Evolutionary conservation across 2,797 vertebrate genomes (phyloP).

Genomic region (Fringilla coelebs): DNA sequence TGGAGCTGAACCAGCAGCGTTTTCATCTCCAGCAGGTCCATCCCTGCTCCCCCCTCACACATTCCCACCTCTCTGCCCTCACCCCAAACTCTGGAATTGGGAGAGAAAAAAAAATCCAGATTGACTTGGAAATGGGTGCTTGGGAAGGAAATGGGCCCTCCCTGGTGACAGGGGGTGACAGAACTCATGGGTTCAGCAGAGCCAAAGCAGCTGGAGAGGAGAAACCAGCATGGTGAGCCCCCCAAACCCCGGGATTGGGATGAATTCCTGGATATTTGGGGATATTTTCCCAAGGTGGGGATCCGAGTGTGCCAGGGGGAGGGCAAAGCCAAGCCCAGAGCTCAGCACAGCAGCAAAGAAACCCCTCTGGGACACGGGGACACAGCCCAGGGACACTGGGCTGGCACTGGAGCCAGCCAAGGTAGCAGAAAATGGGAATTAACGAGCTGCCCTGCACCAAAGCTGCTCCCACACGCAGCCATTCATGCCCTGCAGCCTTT

Average conservation of each 20-base stretch:
- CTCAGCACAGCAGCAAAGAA: neutral
- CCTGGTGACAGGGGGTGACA: neutral
- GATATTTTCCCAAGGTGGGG: fast-evolving
- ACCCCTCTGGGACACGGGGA: neutral
- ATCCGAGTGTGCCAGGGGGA: fast-evolving
- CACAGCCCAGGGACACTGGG: fast-evolving
- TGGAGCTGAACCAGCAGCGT: neutral
- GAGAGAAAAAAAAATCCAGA: neutral
- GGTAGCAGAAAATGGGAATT: neutral
- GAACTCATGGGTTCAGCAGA: fast-evolving
- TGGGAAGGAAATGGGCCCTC: neutral
- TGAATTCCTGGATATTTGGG: neutral
- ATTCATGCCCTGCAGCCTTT: neutral
- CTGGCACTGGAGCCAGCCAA: neutral
- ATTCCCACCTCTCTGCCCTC: neutral
- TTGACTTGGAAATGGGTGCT: neutral
- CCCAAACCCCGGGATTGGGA: neutral
- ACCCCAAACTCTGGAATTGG: neutral
- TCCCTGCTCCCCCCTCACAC: neutral
- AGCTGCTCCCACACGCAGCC: neutral
- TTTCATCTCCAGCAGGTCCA: neutral
- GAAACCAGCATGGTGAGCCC: neutral
- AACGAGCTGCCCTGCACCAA: neutral
- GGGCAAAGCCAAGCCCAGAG: neutral
- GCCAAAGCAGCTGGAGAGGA: neutral